Evolutionary conservation across 2,888 invertebrate species (phyloP).

Genomic region (Myopa tessellatipennis): DNA sequence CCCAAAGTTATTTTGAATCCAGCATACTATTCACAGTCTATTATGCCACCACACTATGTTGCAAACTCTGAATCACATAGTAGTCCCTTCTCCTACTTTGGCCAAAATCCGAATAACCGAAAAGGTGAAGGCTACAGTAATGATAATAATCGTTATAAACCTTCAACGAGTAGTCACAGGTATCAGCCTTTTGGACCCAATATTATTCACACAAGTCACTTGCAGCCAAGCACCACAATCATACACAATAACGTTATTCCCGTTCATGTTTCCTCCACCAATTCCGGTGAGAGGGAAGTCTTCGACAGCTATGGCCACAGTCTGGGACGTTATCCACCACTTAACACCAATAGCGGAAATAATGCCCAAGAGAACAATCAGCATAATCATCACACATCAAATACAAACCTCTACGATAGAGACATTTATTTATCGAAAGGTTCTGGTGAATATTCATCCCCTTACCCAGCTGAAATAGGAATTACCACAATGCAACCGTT

Average conservation of each 20-base stretch:
- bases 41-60: slow-evolving; percentile 64
- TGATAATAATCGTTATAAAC: slow-evolving; percentile 46
- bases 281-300: slow-evolving; percentile 58
- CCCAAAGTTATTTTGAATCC: slow-evolving; percentile 61
- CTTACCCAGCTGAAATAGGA: slow-evolving; percentile 52
- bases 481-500: slow-evolving; percentile 50
- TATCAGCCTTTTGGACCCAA: slow-evolving; percentile 40
- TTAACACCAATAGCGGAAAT: slow-evolving; percentile 40
- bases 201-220: slow-evolving; percentile 46
- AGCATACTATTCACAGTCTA: slow-evolving; percentile 58
- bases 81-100: slow-evolving; percentile 55
- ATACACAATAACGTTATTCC: slow-evolving; percentile 67
- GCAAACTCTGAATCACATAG: slow-evolving; percentile 32
- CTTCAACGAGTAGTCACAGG: slow-evolving; percentile 41
- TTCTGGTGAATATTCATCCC: slow-evolving; percentile 49
- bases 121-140: slow-evolving; percentile 42
- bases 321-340: slow-evolving; percentile 56
- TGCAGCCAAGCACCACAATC: slow-evolving; percentile 57
- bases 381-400: slow-evolving; percentile 24
- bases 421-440: slow-evolving; percentile 49
- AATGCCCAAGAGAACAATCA: slow-evolving; percentile 39
- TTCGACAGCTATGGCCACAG: slow-evolving; percentile 64
- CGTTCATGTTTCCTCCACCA: slow-evolving; percentile 57
- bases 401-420: slow-evolving; percentile 40
- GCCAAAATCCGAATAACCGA: slow-evolving; percentile 22